phyloP scores from a whole-genome alignment of 1,140 invertebrate species.

The Apis mellifera region DNA sequence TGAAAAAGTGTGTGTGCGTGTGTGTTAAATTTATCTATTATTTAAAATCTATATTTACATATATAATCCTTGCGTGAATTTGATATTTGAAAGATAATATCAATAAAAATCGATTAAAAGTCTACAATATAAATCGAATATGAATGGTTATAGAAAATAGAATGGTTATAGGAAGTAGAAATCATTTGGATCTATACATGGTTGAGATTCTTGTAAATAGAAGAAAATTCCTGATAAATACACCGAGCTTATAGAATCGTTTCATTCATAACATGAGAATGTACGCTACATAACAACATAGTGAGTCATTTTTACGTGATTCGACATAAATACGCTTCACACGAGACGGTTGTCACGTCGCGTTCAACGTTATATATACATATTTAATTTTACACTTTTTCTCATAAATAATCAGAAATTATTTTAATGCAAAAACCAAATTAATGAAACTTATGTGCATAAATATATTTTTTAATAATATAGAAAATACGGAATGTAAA shows the following conservation, averaged over 20 bases:
- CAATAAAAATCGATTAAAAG: too few species aligned
- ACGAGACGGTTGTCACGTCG: neutral
- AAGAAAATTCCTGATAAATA: constrained; percentile 22
- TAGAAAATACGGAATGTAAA: too few species aligned
- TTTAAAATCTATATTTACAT: too few species aligned
- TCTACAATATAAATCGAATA: neutral
- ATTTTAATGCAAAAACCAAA: too few species aligned
- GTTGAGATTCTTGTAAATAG: neutral
- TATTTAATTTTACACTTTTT: neutral
- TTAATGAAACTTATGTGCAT: neutral
- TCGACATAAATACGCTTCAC: constrained; percentile 15
- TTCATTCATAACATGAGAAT: constrained; percentile 41
- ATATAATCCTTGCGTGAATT: too few species aligned
- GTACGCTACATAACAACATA: neutral
- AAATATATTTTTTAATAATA: too few species aligned
- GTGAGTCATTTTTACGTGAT: constrained; percentile 36
- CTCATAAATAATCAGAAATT: neutral
- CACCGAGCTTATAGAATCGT: constrained; percentile 23
- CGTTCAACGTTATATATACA: neutral
- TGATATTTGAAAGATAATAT: too few species aligned
- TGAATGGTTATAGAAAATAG: neutral
- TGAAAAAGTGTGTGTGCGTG: too few species aligned
- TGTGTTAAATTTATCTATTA: too few species aligned
- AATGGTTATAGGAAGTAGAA: neutral
- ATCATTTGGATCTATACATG: neutral